Percentiles rank a stretch among this genome's conserved stretches.
Conservation (phyloP, 2,113 vertebrate genomes). For the Telmatochromis brachygnathus region DNA sequence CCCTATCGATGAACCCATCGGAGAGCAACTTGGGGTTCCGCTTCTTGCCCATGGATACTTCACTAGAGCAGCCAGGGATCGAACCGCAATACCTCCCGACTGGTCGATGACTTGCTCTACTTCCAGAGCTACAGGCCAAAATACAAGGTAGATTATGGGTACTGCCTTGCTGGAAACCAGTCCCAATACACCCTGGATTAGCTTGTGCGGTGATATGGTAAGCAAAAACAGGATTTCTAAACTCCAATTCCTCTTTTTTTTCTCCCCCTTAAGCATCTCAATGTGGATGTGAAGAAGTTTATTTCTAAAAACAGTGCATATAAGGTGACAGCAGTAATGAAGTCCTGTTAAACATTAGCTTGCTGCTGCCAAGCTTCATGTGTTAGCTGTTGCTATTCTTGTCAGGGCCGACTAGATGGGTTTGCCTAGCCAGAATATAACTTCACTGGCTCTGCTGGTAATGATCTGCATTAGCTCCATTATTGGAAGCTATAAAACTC, state of each 20-base stretch:
- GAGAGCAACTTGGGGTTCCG: neutral
- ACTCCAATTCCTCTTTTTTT: neutral
- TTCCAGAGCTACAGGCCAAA: neutral
- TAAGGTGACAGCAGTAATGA: neutral
- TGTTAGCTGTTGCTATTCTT: neutral
- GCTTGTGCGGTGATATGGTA: neutral
- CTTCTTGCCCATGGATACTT: neutral
- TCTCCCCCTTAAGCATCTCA: neutral
- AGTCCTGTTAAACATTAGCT: neutral
- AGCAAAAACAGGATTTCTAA: neutral
- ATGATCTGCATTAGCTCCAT: constrained; percentile 86
- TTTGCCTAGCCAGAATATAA: constrained; percentile 69
- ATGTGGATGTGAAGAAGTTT: neutral
- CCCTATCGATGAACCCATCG: neutral
- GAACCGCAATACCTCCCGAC: neutral
- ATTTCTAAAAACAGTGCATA: neutral
- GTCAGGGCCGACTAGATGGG: constrained; percentile 35
- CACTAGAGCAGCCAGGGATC: neutral
- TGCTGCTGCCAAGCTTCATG: neutral
- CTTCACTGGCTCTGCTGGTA: constrained; percentile 75
- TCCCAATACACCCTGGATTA: neutral
- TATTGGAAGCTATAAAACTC: constrained; percentile 79
- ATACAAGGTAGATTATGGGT: neutral
- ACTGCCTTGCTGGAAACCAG: neutral
- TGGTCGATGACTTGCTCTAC: neutral